Base-by-base conservation (phyloP, 1,140 invertebrate species). In the Latrodectus geometricus region DNA sequence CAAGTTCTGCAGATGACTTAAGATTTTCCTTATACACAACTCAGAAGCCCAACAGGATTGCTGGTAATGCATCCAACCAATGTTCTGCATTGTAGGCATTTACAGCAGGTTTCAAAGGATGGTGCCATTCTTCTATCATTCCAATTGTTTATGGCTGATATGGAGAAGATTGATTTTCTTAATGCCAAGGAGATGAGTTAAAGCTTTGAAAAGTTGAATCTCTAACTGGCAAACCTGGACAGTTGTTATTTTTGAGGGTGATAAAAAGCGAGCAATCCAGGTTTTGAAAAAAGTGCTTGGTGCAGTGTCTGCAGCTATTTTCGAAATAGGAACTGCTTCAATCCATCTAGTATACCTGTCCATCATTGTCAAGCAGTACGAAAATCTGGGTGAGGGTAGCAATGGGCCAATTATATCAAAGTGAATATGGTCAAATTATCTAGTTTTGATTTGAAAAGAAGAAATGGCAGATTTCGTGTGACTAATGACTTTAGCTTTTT, bases 341-440 rank as follows among this genome's bases (percentile, higher is more conserved):
- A 90, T 90, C 90, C 89, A 93, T n/a, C 91, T 81, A 0, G 91
- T 91, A 85, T 90, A 92, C 9, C 91, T 84, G 79, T 92, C 91
- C 5, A 92, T 91, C 11, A 90, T 89, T 0, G 92, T 93, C 4
- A 93, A 87, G 9, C 88, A 87, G 82, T 92, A 92, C 9, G 48
- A 69, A 73, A 86, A 90, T 20, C 89, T 90, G 14, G 90, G 48
- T 0, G 89, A 89, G 7, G 75, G 78, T 21, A 91, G 91, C 2
- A 93, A 75, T 0, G 91, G 92, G 0, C 92, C 91, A 12, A 93
- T 89, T 1, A 93, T 89, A 89, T 93, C 93, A 0, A 93, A 87
- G 88, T 93, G 91, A 0, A 93, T 88, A 81, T 92, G 91, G 4
- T 89, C 66, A 83, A 93, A 92, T 35, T 80, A 9, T 35, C 11